Evolutionary conservation across 2,888 invertebrate genomes (phyloP), one percentile per base, ranked within the genome.

Genomic region (Scrobipalpa costella): DNA sequence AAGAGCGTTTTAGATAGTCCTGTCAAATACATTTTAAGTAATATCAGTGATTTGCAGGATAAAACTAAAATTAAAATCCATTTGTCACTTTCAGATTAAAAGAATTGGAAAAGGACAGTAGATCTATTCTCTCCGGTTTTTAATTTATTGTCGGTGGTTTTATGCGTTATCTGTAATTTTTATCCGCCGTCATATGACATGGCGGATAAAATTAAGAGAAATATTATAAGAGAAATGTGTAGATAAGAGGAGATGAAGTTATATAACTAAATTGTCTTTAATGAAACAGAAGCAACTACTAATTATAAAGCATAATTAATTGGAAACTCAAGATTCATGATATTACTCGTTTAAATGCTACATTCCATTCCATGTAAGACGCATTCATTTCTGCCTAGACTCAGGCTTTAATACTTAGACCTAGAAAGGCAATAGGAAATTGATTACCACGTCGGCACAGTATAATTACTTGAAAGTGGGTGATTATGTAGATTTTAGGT

Each of bases 401-500:
- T 34, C 34, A 27, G 19, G 55, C 55, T 55, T n/a, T 55, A 52
- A 55, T 33, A 34, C 55, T n/a, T 27, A 40, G 59, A 40, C 44
- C 59, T 27, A 59, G 59, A 59, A 44, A 59, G 59, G 59, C 59
- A 15, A 55, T 55, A 59, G 44, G 33, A 61, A 61, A 61, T 61
- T 61, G 50, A 61, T 61, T 50, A 61, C 36, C 61, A 17, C 21
- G 61, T 33, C 27, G 34, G 19, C 36, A 49, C 34, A 15, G 61
- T 34, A 57, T 62, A 62, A 62, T 62, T 62, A 57, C 57, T 62
- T 27, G 62, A 62, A 62, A 62, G 62, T 34, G 40, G 38, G 11
- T 27, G 55, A 57, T 62, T 62, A 62, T 62, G 62, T 62, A 62
- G 44, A 62, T 62, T 62, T 44, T 57, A 57, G 61, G 61, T 61